phyloP scores from a whole-genome alignment of 2,797 vertebrate genomes.

The Meriones psammophilus region DNA sequence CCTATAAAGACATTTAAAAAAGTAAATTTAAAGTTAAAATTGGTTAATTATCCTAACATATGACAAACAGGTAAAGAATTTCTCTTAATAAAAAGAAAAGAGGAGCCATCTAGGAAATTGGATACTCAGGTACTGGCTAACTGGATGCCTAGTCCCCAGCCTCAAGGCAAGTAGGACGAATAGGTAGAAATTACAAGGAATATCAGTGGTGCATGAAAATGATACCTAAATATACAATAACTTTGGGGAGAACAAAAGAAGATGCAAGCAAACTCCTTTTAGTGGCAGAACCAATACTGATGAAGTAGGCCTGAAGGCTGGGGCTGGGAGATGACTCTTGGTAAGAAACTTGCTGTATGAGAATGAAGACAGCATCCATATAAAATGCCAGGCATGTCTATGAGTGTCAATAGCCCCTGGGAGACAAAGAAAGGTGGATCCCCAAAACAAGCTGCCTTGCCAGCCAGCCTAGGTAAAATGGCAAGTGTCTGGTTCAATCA shows the following conservation, averaged over 20 bases:
- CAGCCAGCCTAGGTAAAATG: background rate
- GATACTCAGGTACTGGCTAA: background rate
- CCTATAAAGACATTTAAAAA: conserved; percentile 82
- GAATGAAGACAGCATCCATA: too few species aligned
- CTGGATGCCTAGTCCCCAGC: background rate
- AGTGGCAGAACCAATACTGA: background rate
- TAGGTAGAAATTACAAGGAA: background rate
- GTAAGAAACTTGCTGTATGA: background rate
- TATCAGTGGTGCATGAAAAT: background rate
- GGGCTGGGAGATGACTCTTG: background rate
- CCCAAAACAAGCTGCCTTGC: background rate
- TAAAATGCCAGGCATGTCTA: background rate
- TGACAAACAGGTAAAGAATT: background rate
- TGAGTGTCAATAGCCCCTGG: too few species aligned
- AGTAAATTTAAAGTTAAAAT: conserved; percentile 58
- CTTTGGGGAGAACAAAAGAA: conserved; percentile 5
- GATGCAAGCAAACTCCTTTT: background rate
- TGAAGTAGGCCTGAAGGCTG: too few species aligned
- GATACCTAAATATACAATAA: background rate
- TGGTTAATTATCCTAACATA: conserved; percentile 38
- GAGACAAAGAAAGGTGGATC: background rate
- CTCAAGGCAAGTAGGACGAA: conserved; percentile 13
- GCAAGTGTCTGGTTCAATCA: background rate
- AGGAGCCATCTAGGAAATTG: conserved; percentile 4
- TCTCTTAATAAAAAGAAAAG: conserved; percentile 15